Base-by-base conservation (phyloP, 2,888 invertebrate species). In the Biston stratarius region DNA sequence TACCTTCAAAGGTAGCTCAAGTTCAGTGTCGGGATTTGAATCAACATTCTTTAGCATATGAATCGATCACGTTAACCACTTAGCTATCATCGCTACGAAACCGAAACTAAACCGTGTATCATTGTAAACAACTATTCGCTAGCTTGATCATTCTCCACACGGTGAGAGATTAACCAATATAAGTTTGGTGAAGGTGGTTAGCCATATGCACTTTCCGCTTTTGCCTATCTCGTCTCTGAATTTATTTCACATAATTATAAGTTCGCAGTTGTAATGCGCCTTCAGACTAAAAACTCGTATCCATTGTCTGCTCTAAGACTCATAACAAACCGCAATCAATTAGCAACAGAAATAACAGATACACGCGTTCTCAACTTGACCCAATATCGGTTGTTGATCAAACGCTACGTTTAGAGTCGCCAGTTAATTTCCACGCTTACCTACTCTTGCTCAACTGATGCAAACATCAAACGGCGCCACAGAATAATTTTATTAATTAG, bases 361-460 rank as follows among this genome's bases (percentile, higher is more conserved):
- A 61, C 52, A 52, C 15, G 9, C 48, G 52, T 53, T 44, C 57
- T 61, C 45, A 49, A 58, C 61, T 44, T 49, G 40, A 53, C 61
- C 64, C 52, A 58, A 56, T 53, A 58, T 33, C 61, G 61, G 11
- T 51, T 42, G 45, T 55, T 14, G 56, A 64, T 47, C 60, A 56
- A 42, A 42, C 36, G 55, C 36, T 10, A 45, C 44, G 48, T 48
- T 48, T 48, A 10, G 24, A 48, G 36, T 51, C 51, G 51, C 53
- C 53, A n/a, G 55, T 24, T 55, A 55, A 55, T 55, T 53, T 55
- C 55, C 42, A 55, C 55, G 55, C 33, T 38, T 33, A 53, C 52
- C 51, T 34, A 51, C 6, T 12, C 38, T 38, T 55, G 42, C 42
- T 33, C 55, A 24, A 55, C 42, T 11, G 52, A 55, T 42, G 55